Evolutionary conservation across 2,888 invertebrate genomes (phyloP), one percentile per base, ranked within the genome.

Genomic region (Nycteola revayana): DNA sequence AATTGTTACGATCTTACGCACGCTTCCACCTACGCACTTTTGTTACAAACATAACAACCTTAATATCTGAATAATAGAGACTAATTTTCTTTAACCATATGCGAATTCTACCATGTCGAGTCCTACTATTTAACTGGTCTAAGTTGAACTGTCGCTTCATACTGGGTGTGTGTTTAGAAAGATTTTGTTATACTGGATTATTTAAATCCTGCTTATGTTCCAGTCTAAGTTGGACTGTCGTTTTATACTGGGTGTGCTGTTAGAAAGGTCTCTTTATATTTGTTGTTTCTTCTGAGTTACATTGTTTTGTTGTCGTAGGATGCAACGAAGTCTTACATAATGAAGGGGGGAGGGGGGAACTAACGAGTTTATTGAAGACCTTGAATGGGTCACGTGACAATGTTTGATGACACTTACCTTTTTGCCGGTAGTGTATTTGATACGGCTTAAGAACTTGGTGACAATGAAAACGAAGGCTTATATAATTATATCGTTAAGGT

Each of bases 311-410:
- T 64, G 55, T 36, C 51, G 59, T 67, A 62, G 66, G 60, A 53
- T 55, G 51, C 56, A 43, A 34, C 31, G 61, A 59, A 59, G 58
- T 51, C 58, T 57, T 59, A 60, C 54, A 57, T 59, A 59, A 58
- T 60, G 61, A 51, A 46, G 25, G 25, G 28, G 8, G 6, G 6
- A 14, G 30, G 28, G 57, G 51, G 44, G 37, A 27, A 23, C 36
- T 65, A 62, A 65, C 62, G 53, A 62, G 62, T 60, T 65, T 65
- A 65, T 29, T 8, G 41, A 32, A 39, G 52, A 51, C 66, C 64
- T 66, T 66, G 66, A 44, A 39, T 45, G 36, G 58, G 45, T 56
- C 43, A 45, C 48, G 37, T 55, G 41, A 46, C 27, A 21, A 27
- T 14, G 14, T 5, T 5, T 14, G 38, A 56, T 42, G 49, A 42